A percentile compares a stretch with the other conserved stretches of the same genome.
Conservation (phyloP, 1,140 invertebrate species). For the Drosophila trapezifrons region DNA sequence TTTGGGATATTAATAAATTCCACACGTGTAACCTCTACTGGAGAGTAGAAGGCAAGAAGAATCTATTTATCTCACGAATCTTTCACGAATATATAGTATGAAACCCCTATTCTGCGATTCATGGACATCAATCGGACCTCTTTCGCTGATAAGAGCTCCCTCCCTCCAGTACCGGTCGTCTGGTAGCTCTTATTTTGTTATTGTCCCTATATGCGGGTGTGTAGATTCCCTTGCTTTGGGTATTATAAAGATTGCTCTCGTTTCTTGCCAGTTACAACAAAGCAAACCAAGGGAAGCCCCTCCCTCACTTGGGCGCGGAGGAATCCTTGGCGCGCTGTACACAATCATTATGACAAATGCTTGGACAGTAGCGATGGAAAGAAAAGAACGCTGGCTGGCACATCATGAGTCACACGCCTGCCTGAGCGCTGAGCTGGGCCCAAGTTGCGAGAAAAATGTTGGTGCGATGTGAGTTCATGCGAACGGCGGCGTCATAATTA, state of each 20-base stretch:
- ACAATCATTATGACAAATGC: slow-evolving; percentile 63
- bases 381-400: slow-evolving; percentile 38
- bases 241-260: slow-evolving; percentile 22
- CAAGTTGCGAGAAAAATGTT: slow-evolving; percentile 30
- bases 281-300: slow-evolving; percentile 12
- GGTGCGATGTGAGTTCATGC: slow-evolving; percentile 25
- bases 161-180: slow-evolving; percentile 7
- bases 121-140: slow-evolving; percentile 4
- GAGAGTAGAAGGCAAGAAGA: neutral
- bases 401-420: slow-evolving; percentile 57
- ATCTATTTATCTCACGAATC: neutral
- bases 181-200: slow-evolving; percentile 8
- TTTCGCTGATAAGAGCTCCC: slow-evolving; percentile 30
- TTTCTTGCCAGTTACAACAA: neutral
- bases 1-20: too few species aligned
- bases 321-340: slow-evolving; percentile 22
- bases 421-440: slow-evolving; percentile 10
- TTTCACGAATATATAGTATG: neutral
- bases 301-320: slow-evolving; percentile 12
- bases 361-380: slow-evolving; percentile 20
- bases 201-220: slow-evolving; percentile 28
- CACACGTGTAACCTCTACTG: neutral
- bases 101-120: neutral
- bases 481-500: slow-evolving; percentile 67
- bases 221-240: slow-evolving; percentile 16